phyloP scores from a whole-genome alignment of 2,113 vertebrate species.

The Pyrgilauda ruficollis region DNA sequence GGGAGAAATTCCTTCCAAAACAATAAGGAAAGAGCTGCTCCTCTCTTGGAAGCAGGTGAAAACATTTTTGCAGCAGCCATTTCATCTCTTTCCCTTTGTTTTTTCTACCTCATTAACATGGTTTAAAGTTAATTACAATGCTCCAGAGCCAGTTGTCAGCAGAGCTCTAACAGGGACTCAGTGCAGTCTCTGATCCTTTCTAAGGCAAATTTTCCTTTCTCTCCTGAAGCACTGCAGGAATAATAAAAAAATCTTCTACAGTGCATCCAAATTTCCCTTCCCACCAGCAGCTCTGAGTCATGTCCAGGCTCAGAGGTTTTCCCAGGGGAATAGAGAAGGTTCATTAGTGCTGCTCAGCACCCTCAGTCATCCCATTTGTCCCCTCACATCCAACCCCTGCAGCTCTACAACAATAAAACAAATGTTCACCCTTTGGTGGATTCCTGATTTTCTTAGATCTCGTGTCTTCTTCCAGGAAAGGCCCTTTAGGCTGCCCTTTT shows the following conservation, averaged over 20 bases:
- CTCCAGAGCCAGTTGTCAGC: not conserved
- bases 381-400: not conserved
- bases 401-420: not conserved
- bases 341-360: not conserved
- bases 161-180: not conserved
- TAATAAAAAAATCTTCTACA: not conserved
- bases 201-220: not conserved
- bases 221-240: not conserved
- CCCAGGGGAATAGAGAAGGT: not conserved
- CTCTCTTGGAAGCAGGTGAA: not conserved
- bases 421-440: not conserved
- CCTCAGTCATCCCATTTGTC: not conserved
- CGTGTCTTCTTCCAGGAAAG: not conserved
- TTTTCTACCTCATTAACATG: not conserved
- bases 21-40: not conserved
- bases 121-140: not conserved
- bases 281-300: not conserved
- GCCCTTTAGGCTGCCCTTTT: not conserved
- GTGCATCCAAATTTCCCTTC: not conserved
- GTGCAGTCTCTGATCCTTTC: not conserved
- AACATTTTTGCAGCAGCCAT: not conserved
- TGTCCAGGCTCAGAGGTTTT: not conserved
- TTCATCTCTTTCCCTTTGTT: not conserved
- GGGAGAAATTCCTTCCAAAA: not conserved
- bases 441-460: not conserved